These are phyloP conservation scores for Trichonephila clavata DNA, from an alignment of 1,140 invertebrate genomes.

Conservation along the genomic window DNA sequence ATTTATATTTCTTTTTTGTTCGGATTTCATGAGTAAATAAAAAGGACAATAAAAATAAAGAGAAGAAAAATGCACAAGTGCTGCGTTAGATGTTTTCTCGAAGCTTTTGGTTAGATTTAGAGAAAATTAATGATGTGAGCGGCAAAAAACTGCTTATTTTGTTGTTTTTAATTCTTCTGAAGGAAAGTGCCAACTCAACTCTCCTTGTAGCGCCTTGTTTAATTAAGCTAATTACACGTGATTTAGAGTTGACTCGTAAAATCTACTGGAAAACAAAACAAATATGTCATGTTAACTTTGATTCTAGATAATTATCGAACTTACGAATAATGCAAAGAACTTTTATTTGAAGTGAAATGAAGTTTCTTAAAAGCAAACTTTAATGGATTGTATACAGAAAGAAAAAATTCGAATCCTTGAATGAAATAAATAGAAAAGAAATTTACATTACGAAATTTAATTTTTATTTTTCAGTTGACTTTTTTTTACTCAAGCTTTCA, in stretches of 20 bases:
- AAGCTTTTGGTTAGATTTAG: conserved; percentile 56
- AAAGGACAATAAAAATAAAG: conserved; percentile 38
- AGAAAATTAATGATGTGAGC: conserved; percentile 59
- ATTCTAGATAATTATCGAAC: background rate
- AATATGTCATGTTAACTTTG: background rate
- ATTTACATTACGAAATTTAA: background rate
- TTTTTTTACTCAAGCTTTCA: background rate
- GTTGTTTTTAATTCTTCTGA: conserved; percentile 14
- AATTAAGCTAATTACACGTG: conserved; percentile 55
- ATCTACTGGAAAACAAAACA: background rate
- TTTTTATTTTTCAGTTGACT: background rate
- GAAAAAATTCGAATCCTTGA: background rate
- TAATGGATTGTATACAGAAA: too few relatives aligned
- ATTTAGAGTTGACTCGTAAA: background rate
- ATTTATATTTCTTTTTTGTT: background rate
- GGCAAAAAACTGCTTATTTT: conserved; percentile 10
- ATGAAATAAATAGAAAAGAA: too few relatives aligned
- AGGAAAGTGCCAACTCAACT: conserved; percentile 34
- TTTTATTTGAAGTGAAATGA: background rate
- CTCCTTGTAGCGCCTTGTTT: background rate
- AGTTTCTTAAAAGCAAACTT: too few relatives aligned
- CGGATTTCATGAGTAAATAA: conserved; percentile 66
- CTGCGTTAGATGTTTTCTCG: conserved; percentile 68
- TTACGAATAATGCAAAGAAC: background rate
- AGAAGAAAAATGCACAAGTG: conserved; percentile 56